phyloP scores from a whole-genome alignment of 2,888 invertebrate genomes.

The Lycocerus yunnanus region DNA sequence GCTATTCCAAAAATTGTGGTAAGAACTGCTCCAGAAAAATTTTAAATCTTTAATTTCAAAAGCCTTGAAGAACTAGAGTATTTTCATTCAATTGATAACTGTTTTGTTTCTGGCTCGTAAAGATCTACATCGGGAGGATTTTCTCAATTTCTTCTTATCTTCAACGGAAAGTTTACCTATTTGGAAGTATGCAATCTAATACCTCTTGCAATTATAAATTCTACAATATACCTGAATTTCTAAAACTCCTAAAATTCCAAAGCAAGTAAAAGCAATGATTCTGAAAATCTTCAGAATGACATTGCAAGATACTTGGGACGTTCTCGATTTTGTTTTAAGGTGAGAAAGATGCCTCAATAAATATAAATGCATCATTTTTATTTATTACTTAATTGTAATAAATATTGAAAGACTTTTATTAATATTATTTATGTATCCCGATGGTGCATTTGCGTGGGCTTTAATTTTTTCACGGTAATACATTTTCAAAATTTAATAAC shows the following conservation, averaged over 20 bases:
- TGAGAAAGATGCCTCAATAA: neutral
- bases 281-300: neutral
- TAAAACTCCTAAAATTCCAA: neutral
- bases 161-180: no score
- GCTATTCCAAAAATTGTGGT: no score
- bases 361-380: neutral
- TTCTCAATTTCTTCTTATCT: no score
- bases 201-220: neutral
- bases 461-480: slow-evolving; percentile 43
- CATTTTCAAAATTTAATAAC: slow-evolving; percentile 50
- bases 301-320: neutral
- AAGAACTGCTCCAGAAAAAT: no score
- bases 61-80: no score
- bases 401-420: slow-evolving; percentile 1
- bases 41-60: no score
- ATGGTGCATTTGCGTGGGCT: slow-evolving; percentile 35
- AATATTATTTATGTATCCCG: slow-evolving; percentile 3
- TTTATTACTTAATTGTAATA: slow-evolving; percentile 3
- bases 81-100: no score
- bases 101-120: no score
- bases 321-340: neutral
- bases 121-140: no score
- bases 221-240: neutral
- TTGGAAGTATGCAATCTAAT: no score
- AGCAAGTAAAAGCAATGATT: neutral